Evolutionary conservation across 30 jellyfish, hydroid and myxozoan species (phyloP).

Genomic region (Chironex yamaguchii): DNA sequence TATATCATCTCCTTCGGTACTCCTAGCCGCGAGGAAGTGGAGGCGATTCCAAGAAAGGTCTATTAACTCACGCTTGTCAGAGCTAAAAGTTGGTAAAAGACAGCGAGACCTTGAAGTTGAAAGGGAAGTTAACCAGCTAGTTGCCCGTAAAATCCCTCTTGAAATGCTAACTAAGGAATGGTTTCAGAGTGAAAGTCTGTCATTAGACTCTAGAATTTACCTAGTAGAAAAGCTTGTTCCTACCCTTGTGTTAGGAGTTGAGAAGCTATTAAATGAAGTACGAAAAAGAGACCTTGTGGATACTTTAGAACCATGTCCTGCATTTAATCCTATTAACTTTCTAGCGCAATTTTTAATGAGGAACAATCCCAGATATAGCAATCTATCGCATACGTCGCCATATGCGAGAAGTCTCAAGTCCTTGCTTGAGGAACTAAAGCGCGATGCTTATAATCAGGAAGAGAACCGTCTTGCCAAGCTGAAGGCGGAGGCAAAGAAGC

Average conservation of each 20-base stretch:
- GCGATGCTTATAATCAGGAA: conserved; percentile 75
- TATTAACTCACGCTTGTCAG: conserved; percentile 40
- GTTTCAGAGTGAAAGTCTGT: conserved; percentile 57
- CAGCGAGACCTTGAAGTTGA: conserved; percentile 64
- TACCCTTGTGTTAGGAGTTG: conserved; percentile 85
- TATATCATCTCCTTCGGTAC: conserved; percentile 33
- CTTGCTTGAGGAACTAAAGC: conserved; percentile 78
- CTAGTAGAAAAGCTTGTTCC: conserved; percentile 86
- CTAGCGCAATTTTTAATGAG: conserved; percentile 90
- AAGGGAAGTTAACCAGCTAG: conserved; percentile 66
- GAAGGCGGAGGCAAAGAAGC: conserved; percentile 79
- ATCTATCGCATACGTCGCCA: conserved; percentile 83
- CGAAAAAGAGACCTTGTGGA: conserved; percentile 46
- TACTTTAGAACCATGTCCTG: conserved; percentile 32
- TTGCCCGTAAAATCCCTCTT: conserved; percentile 81
- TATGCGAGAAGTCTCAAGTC: conserved; percentile 79
- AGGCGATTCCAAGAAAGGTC: conserved; percentile 69
- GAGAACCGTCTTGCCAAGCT: conserved; percentile 75
- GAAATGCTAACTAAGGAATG: conserved; percentile 84
- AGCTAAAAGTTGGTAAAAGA: conserved; percentile 35
- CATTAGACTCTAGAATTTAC: conserved; percentile 68
- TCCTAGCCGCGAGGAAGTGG: conserved; percentile 88
- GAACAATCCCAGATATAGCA: conserved; percentile 88
- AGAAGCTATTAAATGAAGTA: conserved; percentile 68
- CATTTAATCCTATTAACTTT: conserved; percentile 82